These are phyloP conservation scores for Hanleya hanleyi DNA, from an alignment of 2,888 invertebrate genomes.

Conservation along the genomic window DNA sequence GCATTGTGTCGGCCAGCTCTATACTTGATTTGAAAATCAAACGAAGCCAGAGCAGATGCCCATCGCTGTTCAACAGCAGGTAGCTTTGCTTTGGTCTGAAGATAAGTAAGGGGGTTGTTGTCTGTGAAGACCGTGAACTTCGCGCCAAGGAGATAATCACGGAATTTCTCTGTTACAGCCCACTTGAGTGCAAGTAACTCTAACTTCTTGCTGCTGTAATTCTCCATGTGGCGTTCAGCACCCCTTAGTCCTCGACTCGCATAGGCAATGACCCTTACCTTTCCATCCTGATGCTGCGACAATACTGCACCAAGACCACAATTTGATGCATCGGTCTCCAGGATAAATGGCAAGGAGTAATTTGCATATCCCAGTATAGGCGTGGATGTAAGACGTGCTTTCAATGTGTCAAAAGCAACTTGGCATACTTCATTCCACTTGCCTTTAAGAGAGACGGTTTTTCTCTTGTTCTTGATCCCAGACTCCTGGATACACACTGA, in stretches of 20 bases:
- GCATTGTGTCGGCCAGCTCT: background rate
- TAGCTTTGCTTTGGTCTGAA: background rate
- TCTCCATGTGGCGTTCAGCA: background rate
- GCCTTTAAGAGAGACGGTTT: background rate
- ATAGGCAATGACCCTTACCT: background rate
- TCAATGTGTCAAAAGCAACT: background rate
- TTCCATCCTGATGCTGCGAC: slow-evolving; percentile 1
- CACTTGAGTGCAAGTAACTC: slow-evolving; percentile 25
- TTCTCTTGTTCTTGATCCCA: slow-evolving; percentile 1
- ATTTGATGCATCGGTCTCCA: background rate
- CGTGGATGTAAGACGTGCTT: background rate
- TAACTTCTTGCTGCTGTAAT: slow-evolving; percentile 24
- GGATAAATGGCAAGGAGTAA: background rate
- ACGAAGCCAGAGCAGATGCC: background rate
- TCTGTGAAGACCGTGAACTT: background rate
- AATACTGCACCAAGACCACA: background rate
- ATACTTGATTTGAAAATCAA: background rate
- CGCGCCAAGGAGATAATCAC: background rate
- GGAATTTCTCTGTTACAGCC: slow-evolving; percentile 15
- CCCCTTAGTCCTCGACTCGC: background rate
- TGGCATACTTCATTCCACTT: background rate
- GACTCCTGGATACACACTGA: background rate
- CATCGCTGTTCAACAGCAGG: background rate
- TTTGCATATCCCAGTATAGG: background rate
- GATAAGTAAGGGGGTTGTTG: background rate